Percentiles rank a stretch among this genome's conserved stretches.
Evolutionary conservation across 2,797 vertebrate species (phyloP).

Genomic region (Helicolenus hilgendorfi): DNA sequence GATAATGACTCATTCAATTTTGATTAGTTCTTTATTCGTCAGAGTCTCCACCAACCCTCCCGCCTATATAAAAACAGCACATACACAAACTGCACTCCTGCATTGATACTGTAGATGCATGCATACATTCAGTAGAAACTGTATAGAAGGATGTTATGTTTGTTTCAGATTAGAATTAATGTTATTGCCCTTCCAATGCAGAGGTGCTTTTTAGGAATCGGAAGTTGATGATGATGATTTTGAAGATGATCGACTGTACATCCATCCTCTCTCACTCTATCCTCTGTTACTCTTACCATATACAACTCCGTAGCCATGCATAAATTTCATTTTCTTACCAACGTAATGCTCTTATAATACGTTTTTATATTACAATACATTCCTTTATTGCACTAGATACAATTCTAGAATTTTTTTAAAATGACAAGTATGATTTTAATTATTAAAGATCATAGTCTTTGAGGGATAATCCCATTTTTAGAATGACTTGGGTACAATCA

Average conservation of each 20-base stretch:
- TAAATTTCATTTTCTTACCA: not conserved
- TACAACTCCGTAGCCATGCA: not conserved
- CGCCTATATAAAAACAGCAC: not conserved
- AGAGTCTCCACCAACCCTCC: not conserved
- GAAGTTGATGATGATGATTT: not conserved
- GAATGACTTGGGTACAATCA: not conserved
- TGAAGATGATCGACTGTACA: not conserved
- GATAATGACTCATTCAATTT: not conserved
- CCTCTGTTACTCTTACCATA: not conserved
- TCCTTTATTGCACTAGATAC: not conserved
- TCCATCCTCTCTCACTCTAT: not conserved
- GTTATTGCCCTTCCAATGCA: not conserved
- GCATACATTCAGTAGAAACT: not conserved
- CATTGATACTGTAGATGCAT: not conserved
- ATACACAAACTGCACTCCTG: not conserved
- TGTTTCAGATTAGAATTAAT: not conserved
- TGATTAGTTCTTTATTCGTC: not conserved
- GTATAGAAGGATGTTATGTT: not conserved
- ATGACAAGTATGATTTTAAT: not conserved
- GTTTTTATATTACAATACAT: not conserved
- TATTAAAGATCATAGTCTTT: not conserved
- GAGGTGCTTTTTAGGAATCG: not conserved
- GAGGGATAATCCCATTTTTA: not conserved
- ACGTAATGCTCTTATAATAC: not conserved
- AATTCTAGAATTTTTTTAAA: not conserved